Base-by-base conservation (phyloP, 1,140 invertebrate species). In the Cepaea nemoralis region DNA sequence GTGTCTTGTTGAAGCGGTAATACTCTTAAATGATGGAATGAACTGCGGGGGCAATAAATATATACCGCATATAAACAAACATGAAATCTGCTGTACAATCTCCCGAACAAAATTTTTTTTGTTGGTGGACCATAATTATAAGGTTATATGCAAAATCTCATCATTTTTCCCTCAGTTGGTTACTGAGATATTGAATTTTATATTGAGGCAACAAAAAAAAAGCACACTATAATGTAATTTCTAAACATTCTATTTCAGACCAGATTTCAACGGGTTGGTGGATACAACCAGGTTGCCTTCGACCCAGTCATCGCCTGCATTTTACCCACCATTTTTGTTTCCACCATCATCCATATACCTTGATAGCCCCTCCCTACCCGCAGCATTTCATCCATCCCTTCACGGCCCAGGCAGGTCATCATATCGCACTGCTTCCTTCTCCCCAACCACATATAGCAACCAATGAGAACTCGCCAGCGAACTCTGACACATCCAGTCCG, bases 401-500 rank as follows among this genome's bases (percentile, higher is more conserved):
- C 37, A 19, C 50, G 31, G 19, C 71, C 22, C 71, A 74, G 27
- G 31, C 31, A 37, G 42, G 71, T 45, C n/a, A n/a, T n/a, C 31
- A 74, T n/a, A 27, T 74, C 16, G 16, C 40, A 1, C 3, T 69
- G 39, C 42, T 69, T 19, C 22, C 77, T 69, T 69, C 77, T 27
- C 63, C 77, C 0, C 33, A 35, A 19, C 55, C 75, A 14, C 77
- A 55, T 33, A 24, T 75, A 63, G 37, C 35, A 50, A 75, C 19
- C 16, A 79, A 45, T 69, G 83, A 82, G 39, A 63, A 50, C 35
- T 55, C 48, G 0, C 59, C 75, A 35, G 77, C 77, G 70, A 86
- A 85, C 77, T 87, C 83, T 42, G 86, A 84, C 73, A 83, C 84
- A 70, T 88, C 85, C 35, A 87, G 84, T 78, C 86, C 84, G 50